Conservation (phyloP, 1,140 invertebrate genomes). For the Stegodyphus dumicola region DNA sequence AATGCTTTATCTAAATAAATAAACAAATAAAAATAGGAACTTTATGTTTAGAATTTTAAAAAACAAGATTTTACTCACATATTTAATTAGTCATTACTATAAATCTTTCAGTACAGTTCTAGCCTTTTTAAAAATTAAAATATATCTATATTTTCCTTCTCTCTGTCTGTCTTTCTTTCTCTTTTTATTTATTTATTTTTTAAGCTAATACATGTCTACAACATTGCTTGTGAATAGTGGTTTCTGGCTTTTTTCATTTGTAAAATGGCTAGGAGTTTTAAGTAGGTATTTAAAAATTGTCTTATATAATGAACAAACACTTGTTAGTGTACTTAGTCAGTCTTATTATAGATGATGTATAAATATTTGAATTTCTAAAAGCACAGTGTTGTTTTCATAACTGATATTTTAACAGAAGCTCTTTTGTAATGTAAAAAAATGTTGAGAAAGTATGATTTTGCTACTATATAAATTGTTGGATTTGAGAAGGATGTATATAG, state of each 20-base stretch:
- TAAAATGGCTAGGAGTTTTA: not conserved
- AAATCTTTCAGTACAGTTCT: too few species aligned
- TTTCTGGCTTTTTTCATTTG: not conserved
- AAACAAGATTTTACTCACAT: too few species aligned
- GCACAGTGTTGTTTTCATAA: not conserved
- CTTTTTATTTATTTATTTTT: too few species aligned
- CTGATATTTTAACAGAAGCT: conserved; percentile 1
- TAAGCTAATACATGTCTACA: too few species aligned
- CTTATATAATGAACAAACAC: not conserved
- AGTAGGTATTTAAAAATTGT: not conserved
- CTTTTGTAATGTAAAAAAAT: not conserved
- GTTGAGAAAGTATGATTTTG: not conserved
- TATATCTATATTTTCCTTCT: too few species aligned
- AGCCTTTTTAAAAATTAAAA: too few species aligned
- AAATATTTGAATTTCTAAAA: not conserved
- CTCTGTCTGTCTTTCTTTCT: too few species aligned
- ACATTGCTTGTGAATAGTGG: not conserved
- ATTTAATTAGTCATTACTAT: too few species aligned
- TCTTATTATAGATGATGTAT: not conserved
- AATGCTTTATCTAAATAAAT: too few species aligned
- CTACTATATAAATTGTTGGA: not conserved
- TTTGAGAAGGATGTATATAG: not conserved
- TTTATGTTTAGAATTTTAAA: too few species aligned
- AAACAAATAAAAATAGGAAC: too few species aligned
- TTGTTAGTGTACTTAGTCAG: not conserved